Conservation (phyloP, 2,797 vertebrate species). For the Crocodylus rhombifer region DNA sequence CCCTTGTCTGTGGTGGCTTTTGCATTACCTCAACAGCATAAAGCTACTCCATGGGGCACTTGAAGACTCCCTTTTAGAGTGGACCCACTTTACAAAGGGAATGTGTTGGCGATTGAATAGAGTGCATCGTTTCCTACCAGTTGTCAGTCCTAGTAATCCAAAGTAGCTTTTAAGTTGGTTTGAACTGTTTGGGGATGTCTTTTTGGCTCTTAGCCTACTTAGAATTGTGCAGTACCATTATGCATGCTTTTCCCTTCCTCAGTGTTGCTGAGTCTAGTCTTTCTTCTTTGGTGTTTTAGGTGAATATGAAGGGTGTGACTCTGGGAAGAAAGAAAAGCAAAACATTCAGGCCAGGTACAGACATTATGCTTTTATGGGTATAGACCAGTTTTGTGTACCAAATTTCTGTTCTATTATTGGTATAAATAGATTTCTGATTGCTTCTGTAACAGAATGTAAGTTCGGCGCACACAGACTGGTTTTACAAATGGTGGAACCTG, state of each 20-base stretch:
- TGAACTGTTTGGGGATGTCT: background rate
- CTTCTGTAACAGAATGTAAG: too few relatives aligned
- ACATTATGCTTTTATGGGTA: too few relatives aligned
- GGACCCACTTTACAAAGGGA: background rate
- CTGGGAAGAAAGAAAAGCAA: background rate
- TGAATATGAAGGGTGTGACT: background rate
- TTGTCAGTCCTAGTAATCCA: background rate
- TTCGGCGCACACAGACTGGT: too few relatives aligned
- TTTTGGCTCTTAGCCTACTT: background rate
- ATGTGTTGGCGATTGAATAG: background rate
- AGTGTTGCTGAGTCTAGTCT: background rate
- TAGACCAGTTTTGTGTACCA: too few relatives aligned
- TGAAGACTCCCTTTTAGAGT: background rate
- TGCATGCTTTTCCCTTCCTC: background rate
- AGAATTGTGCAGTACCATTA: background rate
- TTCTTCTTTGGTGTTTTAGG: background rate
- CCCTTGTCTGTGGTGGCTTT: background rate
- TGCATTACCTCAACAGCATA: rapidly evolving
- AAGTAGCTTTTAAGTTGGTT: background rate
- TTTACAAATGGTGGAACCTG: too few relatives aligned
- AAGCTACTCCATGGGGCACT: background rate
- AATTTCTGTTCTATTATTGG: too few relatives aligned
- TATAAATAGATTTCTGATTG: too few relatives aligned
- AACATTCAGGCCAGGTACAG: too few relatives aligned
- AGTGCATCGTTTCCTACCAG: too few relatives aligned